A percentile compares a stretch with the other conserved stretches of the same genome.
These are phyloP conservation scores for Lasioglossum marginatum DNA, from an alignment of 2,888 invertebrate genomes.

Conservation along the genomic window DNA sequence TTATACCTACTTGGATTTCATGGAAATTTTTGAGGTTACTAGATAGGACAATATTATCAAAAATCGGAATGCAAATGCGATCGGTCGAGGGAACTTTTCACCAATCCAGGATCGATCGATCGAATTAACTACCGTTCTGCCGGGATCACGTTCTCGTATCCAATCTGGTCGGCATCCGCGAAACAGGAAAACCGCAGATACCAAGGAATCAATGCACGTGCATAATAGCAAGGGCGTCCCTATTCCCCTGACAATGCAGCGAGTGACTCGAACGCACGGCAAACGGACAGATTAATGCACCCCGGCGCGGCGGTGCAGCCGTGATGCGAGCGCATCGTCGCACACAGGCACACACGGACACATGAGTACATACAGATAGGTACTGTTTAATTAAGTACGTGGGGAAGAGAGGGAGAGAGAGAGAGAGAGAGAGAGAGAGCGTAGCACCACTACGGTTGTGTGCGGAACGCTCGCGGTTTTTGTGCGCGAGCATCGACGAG, in stretches of 20 bases:
- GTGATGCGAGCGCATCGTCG: not conserved
- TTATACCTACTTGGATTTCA: not conserved
- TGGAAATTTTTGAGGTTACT: too few species aligned
- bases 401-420: not conserved
- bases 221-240: not conserved
- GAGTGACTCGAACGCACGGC: slow-evolving; percentile 7
- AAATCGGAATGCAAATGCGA: not conserved
- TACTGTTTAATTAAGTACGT: slow-evolving; percentile 1
- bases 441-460: not conserved
- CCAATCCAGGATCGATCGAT: not conserved
- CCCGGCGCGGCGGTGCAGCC: not conserved
- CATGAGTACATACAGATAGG: not conserved
- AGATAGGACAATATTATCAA: not conserved
- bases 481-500: slow-evolving; percentile 47
- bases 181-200: slow-evolving; percentile 7
- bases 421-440: not conserved
- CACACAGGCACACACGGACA: not conserved
- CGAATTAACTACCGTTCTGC: not conserved
- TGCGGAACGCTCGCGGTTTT: slow-evolving; percentile 31
- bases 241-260: slow-evolving; percentile 2
- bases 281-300: slow-evolving; percentile 12
- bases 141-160: not conserved
- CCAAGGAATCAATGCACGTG: slow-evolving; percentile 1
- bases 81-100: not conserved
- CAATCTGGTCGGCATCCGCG: slow-evolving; percentile 4